Conservation (phyloP, 1,140 invertebrate species). For the Drosophila simulans region DNA sequence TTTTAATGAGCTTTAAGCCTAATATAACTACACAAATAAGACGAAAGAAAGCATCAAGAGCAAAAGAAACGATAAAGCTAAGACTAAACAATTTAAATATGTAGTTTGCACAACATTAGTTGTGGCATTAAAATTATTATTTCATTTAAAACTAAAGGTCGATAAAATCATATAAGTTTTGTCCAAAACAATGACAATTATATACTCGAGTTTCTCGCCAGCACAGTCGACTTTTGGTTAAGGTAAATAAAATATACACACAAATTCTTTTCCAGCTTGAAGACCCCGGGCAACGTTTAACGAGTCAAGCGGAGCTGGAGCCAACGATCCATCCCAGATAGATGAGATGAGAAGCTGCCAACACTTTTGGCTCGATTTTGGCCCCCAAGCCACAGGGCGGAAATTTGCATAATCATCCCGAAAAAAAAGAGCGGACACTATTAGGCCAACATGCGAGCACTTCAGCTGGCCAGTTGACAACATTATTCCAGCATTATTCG, state of each 20-base stretch:
- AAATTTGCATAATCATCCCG: conserved; percentile 71
- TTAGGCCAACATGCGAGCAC: conserved; percentile 74
- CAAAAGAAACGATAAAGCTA: no score
- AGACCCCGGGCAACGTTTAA: conserved; percentile 19
- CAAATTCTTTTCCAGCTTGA: conserved; percentile 23
- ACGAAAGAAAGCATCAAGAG: background rate
- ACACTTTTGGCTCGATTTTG: conserved; percentile 6
- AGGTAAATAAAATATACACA: conserved; percentile 10
- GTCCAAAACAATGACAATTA: no score
- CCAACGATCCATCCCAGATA: conserved; percentile 7
- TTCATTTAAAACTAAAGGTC: no score
- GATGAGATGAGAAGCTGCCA: conserved; percentile 18
- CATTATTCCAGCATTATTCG: conserved; percentile 40
- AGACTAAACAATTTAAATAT: background rate
- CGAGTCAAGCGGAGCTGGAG: conserved; percentile 30
- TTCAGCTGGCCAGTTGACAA: conserved; percentile 57
- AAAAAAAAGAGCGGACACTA: conserved; percentile 61
- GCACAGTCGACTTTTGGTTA: background rate
- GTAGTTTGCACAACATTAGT: background rate
- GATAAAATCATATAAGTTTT: no score
- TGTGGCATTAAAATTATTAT: no score
- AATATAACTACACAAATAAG: background rate
- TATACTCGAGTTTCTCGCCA: background rate
- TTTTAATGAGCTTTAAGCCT: background rate
- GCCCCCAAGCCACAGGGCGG: conserved; percentile 2